A percentile compares a stretch with the other conserved stretches of the same genome.
Conservation (phyloP, 2,797 vertebrate species). For the Tamandua tetradactyla region DNA sequence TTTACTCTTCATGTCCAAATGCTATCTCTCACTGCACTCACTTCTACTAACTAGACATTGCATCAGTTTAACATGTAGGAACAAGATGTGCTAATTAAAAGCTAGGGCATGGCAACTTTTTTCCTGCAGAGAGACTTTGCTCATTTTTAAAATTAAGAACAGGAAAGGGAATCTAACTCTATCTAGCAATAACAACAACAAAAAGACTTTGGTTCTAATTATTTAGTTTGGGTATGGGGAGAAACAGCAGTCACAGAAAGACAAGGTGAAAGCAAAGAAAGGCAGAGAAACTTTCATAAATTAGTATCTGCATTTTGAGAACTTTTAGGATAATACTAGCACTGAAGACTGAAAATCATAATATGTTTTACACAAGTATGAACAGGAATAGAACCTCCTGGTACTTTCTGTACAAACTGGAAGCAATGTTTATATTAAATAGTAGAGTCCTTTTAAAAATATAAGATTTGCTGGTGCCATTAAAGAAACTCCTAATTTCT, state of each 20-base stretch:
- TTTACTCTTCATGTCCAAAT: not conserved
- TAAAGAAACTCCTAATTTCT: conserved; percentile 44
- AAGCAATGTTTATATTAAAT: conserved; percentile 32
- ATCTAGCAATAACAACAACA: not conserved
- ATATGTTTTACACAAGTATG: not conserved
- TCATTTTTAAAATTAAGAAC: conserved; percentile 38
- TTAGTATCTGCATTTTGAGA: not conserved
- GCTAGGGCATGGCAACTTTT: not conserved
- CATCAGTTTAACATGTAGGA: not conserved
- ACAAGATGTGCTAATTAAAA: conserved; percentile 21
- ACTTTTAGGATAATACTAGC: not conserved
- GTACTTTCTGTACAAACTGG: not conserved
- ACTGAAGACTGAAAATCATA: not conserved
- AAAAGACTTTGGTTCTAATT: not conserved
- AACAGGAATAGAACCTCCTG: not conserved
- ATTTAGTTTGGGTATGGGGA: not conserved
- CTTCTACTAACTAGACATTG: not conserved
- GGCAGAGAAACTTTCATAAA: not conserved
- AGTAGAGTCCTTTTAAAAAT: not conserved
- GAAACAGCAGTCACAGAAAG: not conserved
- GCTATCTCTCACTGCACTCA: not conserved
- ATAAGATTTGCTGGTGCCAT: not conserved
- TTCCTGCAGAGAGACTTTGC: not conserved
- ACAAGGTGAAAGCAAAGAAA: not conserved
- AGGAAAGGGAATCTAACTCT: not conserved